Conservation (phyloP, 2,113 vertebrate genomes). For the Parotia lawesii region DNA sequence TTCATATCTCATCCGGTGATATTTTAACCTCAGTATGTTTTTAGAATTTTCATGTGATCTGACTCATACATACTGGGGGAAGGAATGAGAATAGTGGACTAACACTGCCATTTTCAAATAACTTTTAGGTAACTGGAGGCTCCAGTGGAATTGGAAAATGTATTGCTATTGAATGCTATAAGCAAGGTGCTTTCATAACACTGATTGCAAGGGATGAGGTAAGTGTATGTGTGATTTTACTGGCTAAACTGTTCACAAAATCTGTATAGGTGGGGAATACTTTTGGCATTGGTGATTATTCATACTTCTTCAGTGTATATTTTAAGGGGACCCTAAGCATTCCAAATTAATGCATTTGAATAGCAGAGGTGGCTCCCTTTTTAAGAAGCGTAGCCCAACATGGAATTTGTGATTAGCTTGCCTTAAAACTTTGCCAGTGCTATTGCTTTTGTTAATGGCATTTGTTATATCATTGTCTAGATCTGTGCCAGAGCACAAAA, state of each 20-base stretch:
- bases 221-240: constrained; percentile 15
- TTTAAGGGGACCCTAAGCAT: neutral
- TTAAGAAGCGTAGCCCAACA: neutral
- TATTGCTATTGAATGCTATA: constrained; percentile 93
- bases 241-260: neutral
- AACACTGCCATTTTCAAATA: neutral
- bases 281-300: neutral
- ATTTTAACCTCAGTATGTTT: neutral
- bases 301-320: neutral
- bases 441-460: neutral
- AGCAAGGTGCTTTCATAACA: constrained; percentile 94
- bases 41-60: neutral
- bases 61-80: neutral
- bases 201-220: constrained; percentile 95
- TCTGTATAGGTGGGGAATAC: neutral
- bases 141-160: constrained; percentile 98
- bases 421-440: neutral
- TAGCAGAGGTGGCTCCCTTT: neutral
- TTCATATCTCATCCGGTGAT: neutral
- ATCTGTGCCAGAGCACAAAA: neutral
- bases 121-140: constrained; percentile 89
- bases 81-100: neutral
- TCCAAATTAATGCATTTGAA: neutral
- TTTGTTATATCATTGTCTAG: neutral
- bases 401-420: neutral